Evolutionary conservation across 2,888 invertebrate genomes (phyloP).

Genomic region (Liodrosophila aerea): DNA sequence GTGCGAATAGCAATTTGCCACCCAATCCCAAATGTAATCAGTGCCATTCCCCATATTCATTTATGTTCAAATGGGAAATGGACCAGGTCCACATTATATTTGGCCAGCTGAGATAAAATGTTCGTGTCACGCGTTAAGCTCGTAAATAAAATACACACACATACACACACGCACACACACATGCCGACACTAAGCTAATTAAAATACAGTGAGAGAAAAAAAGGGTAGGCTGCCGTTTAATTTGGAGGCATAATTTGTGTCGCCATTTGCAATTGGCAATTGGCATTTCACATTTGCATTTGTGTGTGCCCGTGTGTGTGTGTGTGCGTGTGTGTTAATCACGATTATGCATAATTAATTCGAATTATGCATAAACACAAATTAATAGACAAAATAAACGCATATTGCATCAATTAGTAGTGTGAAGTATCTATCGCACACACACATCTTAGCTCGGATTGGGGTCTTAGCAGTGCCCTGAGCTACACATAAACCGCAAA

Average conservation of each 20-base stretch:
- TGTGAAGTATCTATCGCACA: constrained; percentile 21
- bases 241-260: constrained; percentile 30
- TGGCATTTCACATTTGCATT: too few relatives aligned
- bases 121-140: constrained; percentile 51
- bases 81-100: constrained; percentile 20
- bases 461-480: not conserved
- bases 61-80: constrained; percentile 34
- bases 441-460: too few relatives aligned
- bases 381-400: constrained; percentile 75
- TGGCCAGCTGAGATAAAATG: constrained; percentile 54
- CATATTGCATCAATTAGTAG: constrained; percentile 71
- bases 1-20: too few relatives aligned
- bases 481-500: constrained; percentile 46
- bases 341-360: constrained; percentile 77
- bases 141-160: constrained; percentile 50
- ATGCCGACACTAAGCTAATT: constrained; percentile 38
- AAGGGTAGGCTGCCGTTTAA: constrained; percentile 46
- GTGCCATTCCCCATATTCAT: constrained; percentile 39
- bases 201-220: constrained; percentile 52
- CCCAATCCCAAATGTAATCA: constrained; percentile 62
- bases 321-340: constrained; percentile 53
- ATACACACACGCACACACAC: constrained; percentile 6
- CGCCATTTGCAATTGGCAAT: constrained; percentile 65
- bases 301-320: too few relatives aligned
- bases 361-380: constrained; percentile 74